These are phyloP conservation scores for Melanotus villosus DNA, from an alignment of 2,888 invertebrate genomes.

Conservation along the genomic window DNA sequence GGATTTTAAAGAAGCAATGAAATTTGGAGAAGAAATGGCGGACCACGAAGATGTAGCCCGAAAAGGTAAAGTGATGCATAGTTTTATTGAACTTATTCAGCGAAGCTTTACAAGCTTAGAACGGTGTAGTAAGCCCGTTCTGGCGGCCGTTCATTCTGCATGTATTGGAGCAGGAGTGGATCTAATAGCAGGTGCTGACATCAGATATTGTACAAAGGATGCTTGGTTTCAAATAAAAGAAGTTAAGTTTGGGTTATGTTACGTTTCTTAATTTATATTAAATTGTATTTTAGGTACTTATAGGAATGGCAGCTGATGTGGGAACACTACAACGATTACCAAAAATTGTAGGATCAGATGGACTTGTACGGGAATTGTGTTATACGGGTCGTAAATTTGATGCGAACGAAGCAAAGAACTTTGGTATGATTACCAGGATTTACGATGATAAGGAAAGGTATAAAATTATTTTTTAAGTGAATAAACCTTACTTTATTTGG, in stretches of 20 bases:
- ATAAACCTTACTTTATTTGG: too few relatives aligned
- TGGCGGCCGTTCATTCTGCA: constrained; percentile 87
- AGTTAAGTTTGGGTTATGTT: too few relatives aligned
- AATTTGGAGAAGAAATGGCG: constrained; percentile 71
- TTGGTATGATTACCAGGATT: constrained; percentile 88
- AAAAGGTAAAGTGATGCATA: constrained; percentile 77
- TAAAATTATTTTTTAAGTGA: too few relatives aligned
- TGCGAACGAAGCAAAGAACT: constrained; percentile 83
- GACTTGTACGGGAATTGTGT: constrained; percentile 89
- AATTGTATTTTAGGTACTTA: constrained; percentile 62
- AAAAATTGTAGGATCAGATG: constrained; percentile 90
- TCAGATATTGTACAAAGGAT: constrained; percentile 89
- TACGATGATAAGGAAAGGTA: constrained; percentile 80
- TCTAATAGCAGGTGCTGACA: constrained; percentile 90
- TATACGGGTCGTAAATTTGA: constrained; percentile 87
- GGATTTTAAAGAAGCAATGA: constrained; percentile 78
- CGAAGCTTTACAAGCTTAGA: constrained; percentile 86
- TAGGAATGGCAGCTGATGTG: constrained; percentile 96
- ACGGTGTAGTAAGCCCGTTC: constrained; percentile 91
- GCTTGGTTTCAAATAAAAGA: constrained; percentile 95
- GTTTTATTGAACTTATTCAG: constrained; percentile 80
- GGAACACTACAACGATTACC: constrained; percentile 95
- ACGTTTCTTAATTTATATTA: too few relatives aligned
- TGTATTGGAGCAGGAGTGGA: constrained; percentile 93
- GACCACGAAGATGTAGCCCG: constrained; percentile 84